phyloP scores from a whole-genome alignment of 2,113 vertebrate genomes.

The Burhinus oedicnemus region DNA sequence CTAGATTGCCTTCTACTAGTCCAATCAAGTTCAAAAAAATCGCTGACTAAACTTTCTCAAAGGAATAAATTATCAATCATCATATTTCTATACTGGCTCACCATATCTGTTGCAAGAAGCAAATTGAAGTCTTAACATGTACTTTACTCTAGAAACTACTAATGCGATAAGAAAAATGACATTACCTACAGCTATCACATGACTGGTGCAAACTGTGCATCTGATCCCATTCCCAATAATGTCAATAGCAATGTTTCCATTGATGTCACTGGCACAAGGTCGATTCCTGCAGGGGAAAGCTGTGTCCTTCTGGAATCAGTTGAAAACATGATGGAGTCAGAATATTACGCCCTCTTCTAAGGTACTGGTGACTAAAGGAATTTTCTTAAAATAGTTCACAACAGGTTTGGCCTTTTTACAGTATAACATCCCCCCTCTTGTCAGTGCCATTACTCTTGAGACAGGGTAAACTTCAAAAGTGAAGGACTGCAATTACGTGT shows the following conservation, averaged over 20 bases:
- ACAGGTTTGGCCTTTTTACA: not conserved
- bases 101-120: not conserved
- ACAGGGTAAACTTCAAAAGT: not conserved
- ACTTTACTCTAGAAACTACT: not conserved
- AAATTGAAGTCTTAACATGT: not conserved
- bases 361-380: not conserved
- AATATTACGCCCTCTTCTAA: not conserved
- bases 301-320: not conserved
- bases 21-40: slow-evolving; percentile 43
- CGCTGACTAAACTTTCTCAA: slow-evolving; percentile 20
- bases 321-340: not conserved
- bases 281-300: not conserved
- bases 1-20: slow-evolving; percentile 43
- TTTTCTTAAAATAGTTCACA: not conserved
- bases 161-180: not conserved
- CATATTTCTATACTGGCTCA: not conserved
- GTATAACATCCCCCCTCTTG: not conserved
- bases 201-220: not conserved
- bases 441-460: not conserved
- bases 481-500: not conserved
- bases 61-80: slow-evolving; percentile 15
- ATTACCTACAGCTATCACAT: not conserved
- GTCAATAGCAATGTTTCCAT: not conserved
- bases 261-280: not conserved
- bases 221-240: not conserved